Base-by-base conservation (phyloP, 2,797 vertebrate species). In the Sebastes flavidus region DNA sequence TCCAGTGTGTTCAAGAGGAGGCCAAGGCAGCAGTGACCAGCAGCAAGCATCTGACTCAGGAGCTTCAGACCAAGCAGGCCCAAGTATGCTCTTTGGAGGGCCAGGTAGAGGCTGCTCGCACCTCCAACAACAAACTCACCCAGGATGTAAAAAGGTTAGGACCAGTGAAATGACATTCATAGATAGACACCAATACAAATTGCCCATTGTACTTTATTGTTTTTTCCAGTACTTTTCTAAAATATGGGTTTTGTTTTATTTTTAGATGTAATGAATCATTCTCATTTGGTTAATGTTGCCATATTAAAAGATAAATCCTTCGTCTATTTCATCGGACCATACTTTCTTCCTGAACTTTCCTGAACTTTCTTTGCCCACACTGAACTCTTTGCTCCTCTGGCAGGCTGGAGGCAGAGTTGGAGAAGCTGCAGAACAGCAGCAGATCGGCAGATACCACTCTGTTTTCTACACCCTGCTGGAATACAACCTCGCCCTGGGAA, bases 391-490 rank as follows among this genome's bases (percentile, higher is more conserved):
- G 4, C 6, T 14, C 70, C 10, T 59, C 18, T 54, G 27, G 38
- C 85, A 97, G 96, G 42, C 84, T 96, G 80, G 95, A 96, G 89
- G 94, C 89, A 5, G 95, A 96, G 82, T 91, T 97, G 52, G 96
- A 97, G 85, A 97, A 96, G 81, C 86, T 96, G 71, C 95, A 95
- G 75, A 95, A 93, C 79, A 91, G 87, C 81, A 94, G 68, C 85
- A 78, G 81, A 74, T 87, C 88, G 4, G 77, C 90, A 74, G 95
- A 96, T n/a, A 91, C 90, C 1, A 72, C 91, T 68, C 78, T 92
- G 69, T 96, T 95, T 89, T 95, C 95, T 71, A 95, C 95, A 78
- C 96, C 96, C 52, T 93, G 94, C 89, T 96, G 96, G 95, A 96
- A 82, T 61, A 77, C 88, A 79, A 70, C 88, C 74, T 94, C 94